Evolutionary conservation across 92 coral and sea anemone genomes (phyloP), one percentile per base, ranked within the genome.

Genomic region (Anthopleura xanthogrammica): DNA sequence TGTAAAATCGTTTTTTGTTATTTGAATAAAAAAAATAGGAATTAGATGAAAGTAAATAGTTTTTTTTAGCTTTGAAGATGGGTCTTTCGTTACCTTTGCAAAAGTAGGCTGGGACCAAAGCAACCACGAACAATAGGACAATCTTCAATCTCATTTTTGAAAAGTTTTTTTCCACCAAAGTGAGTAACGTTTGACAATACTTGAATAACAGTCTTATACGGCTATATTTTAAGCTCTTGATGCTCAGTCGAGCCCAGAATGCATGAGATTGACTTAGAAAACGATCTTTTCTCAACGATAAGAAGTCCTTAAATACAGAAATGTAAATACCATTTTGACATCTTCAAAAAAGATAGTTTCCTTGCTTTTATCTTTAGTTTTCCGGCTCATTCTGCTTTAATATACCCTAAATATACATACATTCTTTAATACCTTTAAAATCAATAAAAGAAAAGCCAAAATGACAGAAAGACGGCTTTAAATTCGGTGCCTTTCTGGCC

Each of bases 341-440:
- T 39, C 17, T 79, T 13, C 24, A 79, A 7, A 40, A 57, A 56
- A 9, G 65, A 4, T 24, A 46, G 65, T 79, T 58, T 79, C 82
- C 82, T 79, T 58, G 55, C 82, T 29, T 57, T 79, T 79, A 39
- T 39, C 43, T 12, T 5, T 22, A 9, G 39, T 79, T 41, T 79
- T 79, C 82, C 82, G 82, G 82, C 58, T 22, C 46, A 56, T 79
- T 79, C 43, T 56, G 82, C 14, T 56, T 58, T 79, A 79, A 79
- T 79, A 58, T 79, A 62, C 71, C 23, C 82, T 79, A 79, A 12
- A 79, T 41, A 79, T 79, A 79, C 82, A 79, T 5, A 56, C 13
- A 16, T 42, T 42, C 55, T 75, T 24, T 42, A 41, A 16, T 75
- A 75, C 52, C 57, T 23, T 23, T 17, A 75, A 19, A 75, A 42